Base-by-base conservation (phyloP, 1,140 invertebrate genomes). In the Mamestra configurata region DNA sequence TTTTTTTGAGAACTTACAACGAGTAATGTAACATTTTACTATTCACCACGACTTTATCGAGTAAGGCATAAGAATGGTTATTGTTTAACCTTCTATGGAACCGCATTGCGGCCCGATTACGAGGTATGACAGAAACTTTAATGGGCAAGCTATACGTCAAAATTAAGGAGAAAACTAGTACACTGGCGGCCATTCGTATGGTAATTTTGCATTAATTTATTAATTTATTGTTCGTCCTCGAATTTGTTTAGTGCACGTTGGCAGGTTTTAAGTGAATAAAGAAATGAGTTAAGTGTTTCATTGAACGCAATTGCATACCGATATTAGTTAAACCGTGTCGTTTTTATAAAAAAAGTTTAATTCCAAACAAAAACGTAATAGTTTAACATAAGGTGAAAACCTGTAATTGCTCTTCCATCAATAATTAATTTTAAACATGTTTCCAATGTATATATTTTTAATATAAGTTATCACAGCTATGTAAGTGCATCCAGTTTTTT, bases 61-160 rank as follows among this genome's bases (percentile, higher is more conserved):
- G 64, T 77, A 64, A 61, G 77, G 20, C 37, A 79, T 88, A 89
- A 83, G 81, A 66, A 43, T 64, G 55, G 76, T 86, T 89, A 86
- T 90, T 64, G 84, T 75, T 59, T 80, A 77, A 40, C 73, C 51
- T 49, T 70, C 24, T 53, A 78, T 61, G 61, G 43, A 84, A 77
- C 89, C 89, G 89, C 89, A 90, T 72, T 90, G 89, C 89, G 83
- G 87, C 77, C 79, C 79, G 53, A 40, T 40, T 15, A 15, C 57
- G 77, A 66, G 24, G 76, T 88, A 89, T 89, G 85, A 89, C 84
- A 86, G 84, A 84, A 86, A 86, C 84, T 83, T 83, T 87, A 89
- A 88, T 89, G 81, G 82, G 61, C 73, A 85, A 85, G 84, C 71
- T 71, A 66, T 80, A 80, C 40, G 79, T 77, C 64, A 80, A 80